These are phyloP conservation scores for Notodonta dromedarius DNA, from an alignment of 2,888 invertebrate species.

Conservation along the genomic window DNA sequence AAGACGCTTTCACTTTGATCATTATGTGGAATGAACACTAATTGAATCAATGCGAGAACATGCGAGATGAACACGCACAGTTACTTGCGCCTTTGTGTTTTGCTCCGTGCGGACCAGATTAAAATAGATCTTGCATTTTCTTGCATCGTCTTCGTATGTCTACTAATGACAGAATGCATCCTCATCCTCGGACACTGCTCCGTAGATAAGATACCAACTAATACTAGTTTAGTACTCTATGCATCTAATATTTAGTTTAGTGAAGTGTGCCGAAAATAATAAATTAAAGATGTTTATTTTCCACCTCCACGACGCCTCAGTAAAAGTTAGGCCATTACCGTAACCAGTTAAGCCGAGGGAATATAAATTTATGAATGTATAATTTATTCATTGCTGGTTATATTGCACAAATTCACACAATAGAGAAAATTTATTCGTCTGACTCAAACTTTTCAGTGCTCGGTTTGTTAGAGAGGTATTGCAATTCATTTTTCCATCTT, in stretches of 20 bases:
- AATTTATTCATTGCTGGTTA: conserved; percentile 69
- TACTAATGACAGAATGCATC: too few relatives aligned
- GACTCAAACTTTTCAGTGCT: conserved; percentile 52
- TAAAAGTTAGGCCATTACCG: conserved; percentile 42
- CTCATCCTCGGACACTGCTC: too few relatives aligned
- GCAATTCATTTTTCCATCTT: conserved; percentile 44
- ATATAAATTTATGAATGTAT: conserved; percentile 62
- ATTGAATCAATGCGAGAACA: not conserved
- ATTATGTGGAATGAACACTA: not conserved
- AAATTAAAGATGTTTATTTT: conserved; percentile 12
- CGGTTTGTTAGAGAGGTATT: conserved; percentile 45
- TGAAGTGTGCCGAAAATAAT: not conserved
- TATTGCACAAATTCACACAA: conserved; percentile 66
- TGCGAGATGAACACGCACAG: not conserved
- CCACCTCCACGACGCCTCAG: conserved; percentile 14
- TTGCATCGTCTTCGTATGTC: too few relatives aligned
- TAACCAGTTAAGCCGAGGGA: conserved; percentile 50
- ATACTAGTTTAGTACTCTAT: too few relatives aligned
- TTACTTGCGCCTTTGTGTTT: not conserved
- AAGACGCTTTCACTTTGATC: not conserved
- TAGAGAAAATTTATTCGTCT: conserved; percentile 63
- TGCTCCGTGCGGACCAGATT: not conserved
- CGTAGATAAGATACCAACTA: too few relatives aligned
- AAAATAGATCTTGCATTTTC: not conserved
- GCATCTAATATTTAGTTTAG: too few relatives aligned